Evolutionary conservation across 2,113 vertebrate genomes (phyloP), one percentile per base, ranked within the genome.

Genomic region (Prionailurus viverrinus): DNA sequence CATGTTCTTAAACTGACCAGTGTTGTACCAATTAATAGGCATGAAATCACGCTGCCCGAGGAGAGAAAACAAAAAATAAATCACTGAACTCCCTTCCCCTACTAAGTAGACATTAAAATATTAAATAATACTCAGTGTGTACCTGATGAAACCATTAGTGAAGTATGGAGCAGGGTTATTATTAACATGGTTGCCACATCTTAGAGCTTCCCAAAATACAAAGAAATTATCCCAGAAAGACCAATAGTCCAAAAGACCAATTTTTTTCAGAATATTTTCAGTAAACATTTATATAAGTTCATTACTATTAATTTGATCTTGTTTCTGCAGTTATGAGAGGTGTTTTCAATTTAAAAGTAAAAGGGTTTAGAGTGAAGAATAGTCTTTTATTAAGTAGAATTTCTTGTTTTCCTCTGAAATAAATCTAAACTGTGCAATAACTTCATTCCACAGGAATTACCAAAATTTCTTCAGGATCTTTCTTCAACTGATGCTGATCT

Each of bases 401-500:
- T 86, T 93, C 7, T 76, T 74, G 15, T 87, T 84, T 53, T 18
- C 29, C 36, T 94, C 68, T 85, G 58, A 65, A 74, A 65, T 51
- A 96, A 97, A n/a, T 51, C 31, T 61, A 93, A 98, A 98, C 91
- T 97, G 97, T 73, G 48, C 31, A 94, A 97, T 55, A 68, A 92
- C 63, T 58, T 58, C 96, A 61, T 97, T 96, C 97, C 93, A 36
- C 97, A 99, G 99, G 99, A 99, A 94, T 99, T 99, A 88, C 99
- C 99, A 81, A 99, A 99, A 98, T 99, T 99, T 97, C 99, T 99
- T 98, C 99, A 99, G 97, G 99, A 99, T 98, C 99, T 99, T 97
- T 99, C 99, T 80, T 99, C 99, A 92, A 99, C 99, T 11, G 99
- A 99, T 45, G 99, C 99, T 14, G 99, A 99, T 98, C 99, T 99